phyloP scores from a whole-genome alignment of 1,140 invertebrate species.

The Drosophila pachea region DNA sequence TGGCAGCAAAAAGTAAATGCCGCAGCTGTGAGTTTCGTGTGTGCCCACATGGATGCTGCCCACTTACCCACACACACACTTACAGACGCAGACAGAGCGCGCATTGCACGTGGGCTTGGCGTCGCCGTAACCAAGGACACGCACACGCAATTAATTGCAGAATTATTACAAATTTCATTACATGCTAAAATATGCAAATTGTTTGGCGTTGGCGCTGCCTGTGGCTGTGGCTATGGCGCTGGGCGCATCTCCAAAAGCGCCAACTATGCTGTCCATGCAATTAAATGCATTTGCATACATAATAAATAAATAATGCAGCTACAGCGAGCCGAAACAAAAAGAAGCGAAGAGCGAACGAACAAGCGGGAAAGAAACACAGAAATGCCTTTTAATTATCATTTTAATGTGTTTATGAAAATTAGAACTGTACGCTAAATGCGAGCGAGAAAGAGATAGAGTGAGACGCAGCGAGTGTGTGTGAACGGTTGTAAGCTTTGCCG shows the following conservation, averaged over 20 bases:
- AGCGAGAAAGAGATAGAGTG: slow-evolving; percentile 38
- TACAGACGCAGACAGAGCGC: not conserved
- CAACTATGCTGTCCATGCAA: slow-evolving; percentile 48
- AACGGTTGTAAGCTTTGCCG: slow-evolving; percentile 1
- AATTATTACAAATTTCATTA: slow-evolving; percentile 78
- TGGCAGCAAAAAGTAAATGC: slow-evolving; percentile 20
- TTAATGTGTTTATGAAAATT: slow-evolving; percentile 76
- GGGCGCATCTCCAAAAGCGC: not conserved
- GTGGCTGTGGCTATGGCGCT: no score
- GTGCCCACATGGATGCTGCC: slow-evolving; percentile 13
- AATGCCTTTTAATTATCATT: slow-evolving; percentile 74
- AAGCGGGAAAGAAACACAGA: slow-evolving; percentile 11
- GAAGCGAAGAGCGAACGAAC: not conserved
- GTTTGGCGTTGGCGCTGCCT: slow-evolving; percentile 47
- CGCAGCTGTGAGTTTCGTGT: slow-evolving; percentile 28
- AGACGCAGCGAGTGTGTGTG: slow-evolving; percentile 4
- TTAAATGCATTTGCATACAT: slow-evolving; percentile 77
- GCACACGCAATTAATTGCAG: slow-evolving; percentile 76
- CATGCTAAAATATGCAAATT: slow-evolving; percentile 78
- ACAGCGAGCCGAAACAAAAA: slow-evolving; percentile 17
- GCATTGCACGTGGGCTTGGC: slow-evolving; percentile 30
- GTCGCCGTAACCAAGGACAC: slow-evolving; percentile 68
- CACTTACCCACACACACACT: not conserved
- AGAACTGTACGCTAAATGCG: slow-evolving; percentile 69
- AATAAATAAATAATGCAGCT: slow-evolving; percentile 77